phyloP scores from a whole-genome alignment of 2,888 invertebrate genomes.

The Plemyria rubiginata region DNA sequence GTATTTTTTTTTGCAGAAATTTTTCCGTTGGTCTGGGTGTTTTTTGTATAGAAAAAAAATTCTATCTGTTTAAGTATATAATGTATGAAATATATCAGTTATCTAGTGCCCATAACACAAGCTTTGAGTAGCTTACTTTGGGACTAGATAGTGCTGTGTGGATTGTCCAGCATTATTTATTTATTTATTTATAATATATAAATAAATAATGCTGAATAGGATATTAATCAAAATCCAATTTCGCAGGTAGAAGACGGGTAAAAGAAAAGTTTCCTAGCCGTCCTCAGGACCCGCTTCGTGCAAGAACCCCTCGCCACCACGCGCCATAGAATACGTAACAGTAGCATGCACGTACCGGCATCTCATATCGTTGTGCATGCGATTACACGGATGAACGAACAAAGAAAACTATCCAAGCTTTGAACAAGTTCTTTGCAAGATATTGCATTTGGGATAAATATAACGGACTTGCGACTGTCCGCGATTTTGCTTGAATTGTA shows the following conservation, averaged over 20 bases:
- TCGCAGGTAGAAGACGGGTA: slow-evolving; percentile 7
- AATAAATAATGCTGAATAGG: too few species aligned
- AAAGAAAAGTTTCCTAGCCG: slow-evolving; percentile 6
- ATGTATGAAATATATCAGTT: too few species aligned
- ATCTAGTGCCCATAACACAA: too few species aligned
- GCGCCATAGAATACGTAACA: slow-evolving; percentile 14
- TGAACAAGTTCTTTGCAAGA: slow-evolving; percentile 54
- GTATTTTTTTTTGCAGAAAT: too few species aligned
- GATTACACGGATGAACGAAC: slow-evolving; percentile 67
- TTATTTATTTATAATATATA: too few species aligned
- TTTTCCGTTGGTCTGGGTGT: too few species aligned
- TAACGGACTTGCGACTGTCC: background rate
- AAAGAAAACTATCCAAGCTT: slow-evolving; percentile 68
- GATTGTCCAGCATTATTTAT: too few species aligned
- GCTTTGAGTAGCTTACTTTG: too few species aligned
- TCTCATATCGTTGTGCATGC: slow-evolving; percentile 59
- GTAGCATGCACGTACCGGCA: slow-evolving; percentile 8
- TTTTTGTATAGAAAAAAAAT: too few species aligned
- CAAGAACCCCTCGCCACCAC: slow-evolving; percentile 5
- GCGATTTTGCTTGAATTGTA: too few species aligned
- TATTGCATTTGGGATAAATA: slow-evolving; percentile 51
- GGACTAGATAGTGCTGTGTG: too few species aligned
- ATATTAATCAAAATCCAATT: background rate
- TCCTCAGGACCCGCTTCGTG: slow-evolving; percentile 5
- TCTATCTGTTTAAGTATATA: too few species aligned